Evolutionary conservation across 2,888 invertebrate species (phyloP).

Genomic region (Antheraea assamensis): DNA sequence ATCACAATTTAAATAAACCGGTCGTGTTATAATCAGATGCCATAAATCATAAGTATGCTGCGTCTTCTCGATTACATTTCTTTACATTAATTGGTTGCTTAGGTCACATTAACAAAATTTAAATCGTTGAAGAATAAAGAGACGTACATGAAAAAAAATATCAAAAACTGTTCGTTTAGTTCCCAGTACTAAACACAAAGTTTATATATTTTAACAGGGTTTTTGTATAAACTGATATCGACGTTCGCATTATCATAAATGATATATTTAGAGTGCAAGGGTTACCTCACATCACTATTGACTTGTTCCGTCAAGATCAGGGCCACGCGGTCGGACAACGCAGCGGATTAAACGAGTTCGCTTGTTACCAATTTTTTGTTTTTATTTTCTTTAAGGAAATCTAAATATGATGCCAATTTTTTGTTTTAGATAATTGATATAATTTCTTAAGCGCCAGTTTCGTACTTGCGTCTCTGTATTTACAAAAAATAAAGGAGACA

Average conservation of each 20-base stretch:
- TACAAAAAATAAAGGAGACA: background rate
- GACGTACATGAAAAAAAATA: background rate
- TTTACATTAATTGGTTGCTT: background rate
- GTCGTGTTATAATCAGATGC: constrained; percentile 45
- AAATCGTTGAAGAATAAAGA: background rate
- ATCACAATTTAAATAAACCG: constrained; percentile 32
- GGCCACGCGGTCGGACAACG: constrained; percentile 61
- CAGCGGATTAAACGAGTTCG: constrained; percentile 52
- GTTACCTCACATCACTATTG: constrained; percentile 46
- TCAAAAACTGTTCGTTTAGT: background rate
- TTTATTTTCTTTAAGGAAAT: background rate
- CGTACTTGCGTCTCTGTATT: background rate
- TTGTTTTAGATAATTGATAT: background rate
- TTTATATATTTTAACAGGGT: background rate
- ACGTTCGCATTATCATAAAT: background rate
- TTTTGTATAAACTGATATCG: background rate
- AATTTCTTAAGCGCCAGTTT: background rate
- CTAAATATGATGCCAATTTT: background rate
- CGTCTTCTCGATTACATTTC: constrained; percentile 28
- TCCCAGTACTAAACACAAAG: background rate
- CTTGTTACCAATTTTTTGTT: constrained; percentile 47
- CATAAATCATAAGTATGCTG: constrained; percentile 47
- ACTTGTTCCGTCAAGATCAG: constrained; percentile 70
- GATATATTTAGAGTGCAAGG: constrained; percentile 28
- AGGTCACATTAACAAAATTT: background rate